Evolutionary conservation across 2,797 vertebrate species (phyloP).

Genomic region (Anomalospiza imberbis): DNA sequence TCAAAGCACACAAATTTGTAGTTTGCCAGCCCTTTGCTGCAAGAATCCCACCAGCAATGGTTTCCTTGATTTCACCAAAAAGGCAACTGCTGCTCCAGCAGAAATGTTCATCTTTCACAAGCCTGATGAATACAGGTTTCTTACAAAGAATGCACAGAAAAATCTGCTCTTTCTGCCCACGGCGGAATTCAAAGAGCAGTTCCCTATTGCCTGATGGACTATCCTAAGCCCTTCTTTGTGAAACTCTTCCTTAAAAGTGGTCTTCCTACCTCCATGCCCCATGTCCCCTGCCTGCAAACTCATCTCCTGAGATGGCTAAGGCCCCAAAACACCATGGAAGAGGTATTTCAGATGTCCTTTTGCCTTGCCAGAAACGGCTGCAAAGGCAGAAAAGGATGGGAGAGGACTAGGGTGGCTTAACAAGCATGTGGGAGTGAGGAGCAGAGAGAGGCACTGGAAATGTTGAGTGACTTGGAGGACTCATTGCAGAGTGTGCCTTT

Average conservation of each 20-base stretch:
- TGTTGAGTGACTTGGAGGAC: background rate
- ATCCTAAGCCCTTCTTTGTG: background rate
- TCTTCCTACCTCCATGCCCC: background rate
- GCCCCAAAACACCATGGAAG: background rate
- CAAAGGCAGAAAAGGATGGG: background rate
- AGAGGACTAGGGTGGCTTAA: background rate
- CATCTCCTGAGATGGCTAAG: background rate
- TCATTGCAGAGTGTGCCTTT: background rate
- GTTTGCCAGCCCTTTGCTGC: background rate
- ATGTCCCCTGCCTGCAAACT: background rate
- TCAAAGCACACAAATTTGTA: background rate
- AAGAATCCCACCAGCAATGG: background rate
- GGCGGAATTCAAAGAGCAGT: background rate
- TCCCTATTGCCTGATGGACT: background rate
- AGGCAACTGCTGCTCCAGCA: background rate
- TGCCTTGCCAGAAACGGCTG: background rate
- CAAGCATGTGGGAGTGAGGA: background rate
- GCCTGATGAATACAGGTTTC: background rate
- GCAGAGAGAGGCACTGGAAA: background rate
- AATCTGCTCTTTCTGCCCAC: background rate
- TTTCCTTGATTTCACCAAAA: background rate
- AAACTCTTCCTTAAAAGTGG: background rate
- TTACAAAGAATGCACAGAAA: background rate
- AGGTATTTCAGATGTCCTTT: background rate
- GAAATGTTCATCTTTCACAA: background rate